A percentile compares a stretch with the other conserved stretches of the same genome.
phyloP scores from a whole-genome alignment of 2,113 vertebrate species.

The Phaethornis superciliosus region DNA sequence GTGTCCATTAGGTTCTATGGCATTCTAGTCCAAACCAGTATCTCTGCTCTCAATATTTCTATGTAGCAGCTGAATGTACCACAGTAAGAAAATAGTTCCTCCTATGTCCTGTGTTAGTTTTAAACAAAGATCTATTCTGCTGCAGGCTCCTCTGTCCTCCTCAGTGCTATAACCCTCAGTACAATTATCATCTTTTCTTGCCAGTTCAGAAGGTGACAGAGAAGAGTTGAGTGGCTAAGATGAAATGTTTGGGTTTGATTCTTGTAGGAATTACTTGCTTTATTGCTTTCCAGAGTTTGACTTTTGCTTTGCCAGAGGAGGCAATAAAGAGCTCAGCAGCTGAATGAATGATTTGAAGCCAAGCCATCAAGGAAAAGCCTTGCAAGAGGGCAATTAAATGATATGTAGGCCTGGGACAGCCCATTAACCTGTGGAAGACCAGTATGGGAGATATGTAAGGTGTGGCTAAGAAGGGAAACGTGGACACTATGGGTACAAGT shows the following conservation, averaged over 20 bases:
- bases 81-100: background rate
- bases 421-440: accelerated
- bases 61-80: background rate
- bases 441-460: background rate
- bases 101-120: background rate
- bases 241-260: background rate
- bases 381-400: background rate
- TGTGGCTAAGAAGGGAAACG: background rate
- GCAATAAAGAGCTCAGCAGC: background rate
- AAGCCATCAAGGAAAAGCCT: background rate
- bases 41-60: background rate
- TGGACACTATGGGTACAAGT: background rate
- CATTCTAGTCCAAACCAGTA: background rate
- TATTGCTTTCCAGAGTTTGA: background rate
- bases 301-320: background rate
- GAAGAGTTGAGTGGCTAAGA: background rate
- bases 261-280: background rate
- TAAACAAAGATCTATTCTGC: background rate
- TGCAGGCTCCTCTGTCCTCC: background rate
- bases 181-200: background rate
- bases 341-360: background rate
- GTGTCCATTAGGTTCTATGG: background rate
- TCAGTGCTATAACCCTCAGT: background rate
- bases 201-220: background rate
- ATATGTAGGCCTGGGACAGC: background rate